Conservation (phyloP, 2,797 vertebrate genomes). For the Kryptopterus vitreolus region DNA sequence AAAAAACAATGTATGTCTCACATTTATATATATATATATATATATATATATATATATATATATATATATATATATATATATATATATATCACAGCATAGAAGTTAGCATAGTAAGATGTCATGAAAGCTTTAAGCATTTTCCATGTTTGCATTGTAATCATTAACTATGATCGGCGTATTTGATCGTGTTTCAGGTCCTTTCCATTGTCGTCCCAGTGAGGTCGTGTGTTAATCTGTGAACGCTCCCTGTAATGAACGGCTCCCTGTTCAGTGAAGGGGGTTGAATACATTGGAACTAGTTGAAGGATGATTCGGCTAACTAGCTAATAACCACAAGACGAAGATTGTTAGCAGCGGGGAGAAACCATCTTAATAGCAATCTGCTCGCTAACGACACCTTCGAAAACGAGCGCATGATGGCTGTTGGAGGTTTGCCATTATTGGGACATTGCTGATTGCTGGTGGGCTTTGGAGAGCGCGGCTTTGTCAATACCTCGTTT, state of each 20-base stretch:
- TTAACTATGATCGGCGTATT: background rate
- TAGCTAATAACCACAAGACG: slow-evolving; percentile 20
- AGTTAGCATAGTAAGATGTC: background rate
- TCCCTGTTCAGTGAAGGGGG: background rate
- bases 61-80: too few species aligned
- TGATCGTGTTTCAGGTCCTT: background rate
- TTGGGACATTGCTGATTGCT: slow-evolving; percentile 28
- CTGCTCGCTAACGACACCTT: slow-evolving; percentile 7
- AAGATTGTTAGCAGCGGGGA: slow-evolving; percentile 2
- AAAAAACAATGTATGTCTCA: too few species aligned
- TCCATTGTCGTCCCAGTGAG: background rate
- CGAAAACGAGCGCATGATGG: background rate
- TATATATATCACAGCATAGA: too few species aligned
- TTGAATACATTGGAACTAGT: background rate
- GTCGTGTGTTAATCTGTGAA: background rate
- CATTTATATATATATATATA: too few species aligned
- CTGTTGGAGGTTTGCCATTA: slow-evolving; percentile 25
- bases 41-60: too few species aligned
- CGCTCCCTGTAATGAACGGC: background rate
- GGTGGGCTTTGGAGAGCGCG: background rate
- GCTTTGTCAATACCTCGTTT: slow-evolving; percentile 37
- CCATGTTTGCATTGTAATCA: background rate
- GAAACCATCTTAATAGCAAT: slow-evolving; percentile 16
- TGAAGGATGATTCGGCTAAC: slow-evolving; percentile 16
- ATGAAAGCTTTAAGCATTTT: background rate